Base-by-base conservation (phyloP, 1,140 invertebrate genomes). In the Sitobion miscanthi region DNA sequence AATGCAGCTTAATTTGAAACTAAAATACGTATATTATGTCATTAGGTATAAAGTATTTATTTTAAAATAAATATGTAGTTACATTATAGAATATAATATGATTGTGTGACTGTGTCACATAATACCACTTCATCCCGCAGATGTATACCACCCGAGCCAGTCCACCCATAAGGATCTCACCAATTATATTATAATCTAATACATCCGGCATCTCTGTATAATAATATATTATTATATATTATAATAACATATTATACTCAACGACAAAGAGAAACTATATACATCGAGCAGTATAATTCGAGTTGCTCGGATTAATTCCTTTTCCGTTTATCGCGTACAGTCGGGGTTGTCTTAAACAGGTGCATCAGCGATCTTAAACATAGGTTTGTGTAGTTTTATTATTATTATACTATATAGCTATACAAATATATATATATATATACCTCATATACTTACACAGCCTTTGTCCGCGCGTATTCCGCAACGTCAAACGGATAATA, bases 401-500 rank as follows among this genome's bases (percentile, higher is more conserved):
- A 77, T 77, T 69, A 54, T 77, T 77, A 11, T 11, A n/a, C 5
- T 17, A n/a, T n/a, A n/a, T 77, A 77, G n/a, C 5, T 77, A 30
- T n/a, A 77, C n/a, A 6, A 77, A 77, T n/a, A 69, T 69, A 69
- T 9, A 30, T 62, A 30, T 52, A 57, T 57, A 57, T 62, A n/a
- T 69, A 69, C 30, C 30, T 69, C 62, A n/a, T 69, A 69, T 14
- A 38, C 25, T 11, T 14, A 69, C 21, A 85, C 38, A 3, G 42
- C 38, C 38, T 85, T 85, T 85, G 83, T 85, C 9, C 83, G 2
- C 9, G 23, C 23, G n/a, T 77, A 77, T 77, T 77, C 62, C 23
- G 1, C 45, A 30, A 87, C 30, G 45, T 87, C 86, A 87, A 87
- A 87, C 47, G 17, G 45, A 49, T 87, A 87, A 87, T 87, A 87